Conservation (phyloP, 2,797 vertebrate species). For the Poecilia picta region DNA sequence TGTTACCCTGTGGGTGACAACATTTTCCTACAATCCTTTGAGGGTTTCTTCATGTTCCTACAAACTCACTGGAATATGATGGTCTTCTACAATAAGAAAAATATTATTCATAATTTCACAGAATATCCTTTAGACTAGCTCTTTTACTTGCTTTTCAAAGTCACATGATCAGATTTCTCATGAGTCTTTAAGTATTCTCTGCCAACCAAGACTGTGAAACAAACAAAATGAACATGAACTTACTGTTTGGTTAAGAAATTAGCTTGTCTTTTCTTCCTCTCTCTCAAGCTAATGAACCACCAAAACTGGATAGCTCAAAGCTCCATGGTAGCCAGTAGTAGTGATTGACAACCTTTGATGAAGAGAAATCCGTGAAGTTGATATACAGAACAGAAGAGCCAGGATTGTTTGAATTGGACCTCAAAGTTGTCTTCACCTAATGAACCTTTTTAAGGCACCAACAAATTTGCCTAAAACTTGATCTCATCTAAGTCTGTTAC, state of each 20-base stretch:
- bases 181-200: slow-evolving; percentile 26
- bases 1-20: background rate
- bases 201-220: background rate
- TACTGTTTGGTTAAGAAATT: background rate
- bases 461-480: background rate
- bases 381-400: background rate
- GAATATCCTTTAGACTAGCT: background rate
- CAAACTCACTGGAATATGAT: background rate
- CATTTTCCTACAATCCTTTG: background rate
- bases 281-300: background rate
- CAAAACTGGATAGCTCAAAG: background rate
- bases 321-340: background rate
- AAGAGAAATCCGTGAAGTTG: background rate
- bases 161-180: slow-evolving; percentile 19
- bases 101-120: background rate
- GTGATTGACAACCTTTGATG: background rate
- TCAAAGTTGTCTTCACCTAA: background rate
- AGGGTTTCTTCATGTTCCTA: background rate
- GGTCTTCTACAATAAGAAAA: background rate
- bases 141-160: background rate
- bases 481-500: background rate
- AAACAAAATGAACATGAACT: background rate
- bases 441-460: background rate
- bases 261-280: background rate
- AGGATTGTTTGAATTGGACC: background rate